A percentile compares a stretch with the other conserved stretches of the same genome.
Evolutionary conservation across 1,140 invertebrate species (phyloP).

Genomic region (Galendromus occidentalis): DNA sequence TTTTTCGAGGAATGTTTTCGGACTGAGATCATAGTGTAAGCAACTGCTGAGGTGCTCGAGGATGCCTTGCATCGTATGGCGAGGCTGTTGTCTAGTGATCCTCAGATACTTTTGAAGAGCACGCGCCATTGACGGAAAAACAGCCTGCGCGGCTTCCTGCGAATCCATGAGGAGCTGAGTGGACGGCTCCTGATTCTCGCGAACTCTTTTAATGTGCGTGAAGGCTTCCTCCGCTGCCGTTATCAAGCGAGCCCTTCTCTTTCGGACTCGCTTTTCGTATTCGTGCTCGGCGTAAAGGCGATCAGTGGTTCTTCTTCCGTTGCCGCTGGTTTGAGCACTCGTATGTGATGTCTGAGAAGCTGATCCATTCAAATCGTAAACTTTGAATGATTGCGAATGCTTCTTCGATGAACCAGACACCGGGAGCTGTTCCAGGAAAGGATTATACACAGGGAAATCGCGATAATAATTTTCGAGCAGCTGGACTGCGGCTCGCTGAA

Average conservation of each 20-base stretch:
- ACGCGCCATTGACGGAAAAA: slow-evolving; percentile 84
- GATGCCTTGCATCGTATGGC: slow-evolving; percentile 82
- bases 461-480: slow-evolving; percentile 84
- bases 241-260: slow-evolving; percentile 63
- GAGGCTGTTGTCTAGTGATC: slow-evolving; percentile 78
- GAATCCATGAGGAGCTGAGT: slow-evolving; percentile 54
- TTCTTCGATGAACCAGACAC: slow-evolving; percentile 36
- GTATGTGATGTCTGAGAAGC: slow-evolving; percentile 16
- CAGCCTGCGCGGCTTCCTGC: slow-evolving; percentile 82
- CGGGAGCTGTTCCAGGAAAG: slow-evolving; percentile 67
- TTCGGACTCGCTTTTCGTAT: slow-evolving; percentile 75
- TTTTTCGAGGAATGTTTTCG: slow-evolving; percentile 72
- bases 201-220: slow-evolving; percentile 59
- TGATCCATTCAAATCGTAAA: slow-evolving; percentile 69
- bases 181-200: slow-evolving; percentile 34
- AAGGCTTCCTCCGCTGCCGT: slow-evolving; percentile 91
- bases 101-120: slow-evolving; percentile 88
- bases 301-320: slow-evolving; percentile 33
- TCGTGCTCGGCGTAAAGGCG: slow-evolving; percentile 93
- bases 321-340: slow-evolving; percentile 15
- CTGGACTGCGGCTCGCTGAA: slow-evolving; percentile 83
- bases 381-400: slow-evolving; percentile 14
- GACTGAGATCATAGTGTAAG: slow-evolving; percentile 74
- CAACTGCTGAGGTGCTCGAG: slow-evolving; percentile 65
- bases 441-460: slow-evolving; percentile 90